Evolutionary conservation across 2,113 vertebrate species (phyloP).

Genomic region (Spheniscus mendiculus): DNA sequence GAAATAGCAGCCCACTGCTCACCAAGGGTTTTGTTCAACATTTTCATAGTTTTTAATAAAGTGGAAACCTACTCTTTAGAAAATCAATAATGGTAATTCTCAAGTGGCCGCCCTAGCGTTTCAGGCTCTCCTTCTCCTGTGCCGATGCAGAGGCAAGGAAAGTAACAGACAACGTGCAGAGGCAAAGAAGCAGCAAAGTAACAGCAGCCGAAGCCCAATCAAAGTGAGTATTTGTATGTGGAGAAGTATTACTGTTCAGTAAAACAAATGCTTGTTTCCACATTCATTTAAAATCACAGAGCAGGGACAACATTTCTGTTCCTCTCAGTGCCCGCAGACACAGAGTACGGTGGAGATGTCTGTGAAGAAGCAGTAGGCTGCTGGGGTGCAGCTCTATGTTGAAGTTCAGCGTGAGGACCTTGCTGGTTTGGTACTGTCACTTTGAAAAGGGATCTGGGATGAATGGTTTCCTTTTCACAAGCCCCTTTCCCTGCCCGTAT

Average conservation of each 20-base stretch:
- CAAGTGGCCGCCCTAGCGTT: neutral
- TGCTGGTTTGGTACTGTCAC: neutral
- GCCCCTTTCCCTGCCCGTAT: neutral
- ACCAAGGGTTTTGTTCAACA: neutral
- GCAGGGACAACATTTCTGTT: neutral
- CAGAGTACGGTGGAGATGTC: accelerated
- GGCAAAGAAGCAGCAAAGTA: neutral
- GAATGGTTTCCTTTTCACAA: neutral
- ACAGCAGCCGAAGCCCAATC: neutral
- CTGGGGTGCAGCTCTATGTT: neutral
- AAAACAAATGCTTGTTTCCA: neutral
- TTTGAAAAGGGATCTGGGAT: neutral
- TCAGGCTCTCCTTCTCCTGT: neutral
- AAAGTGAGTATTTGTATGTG: neutral
- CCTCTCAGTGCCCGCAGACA: neutral
- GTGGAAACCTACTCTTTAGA: neutral
- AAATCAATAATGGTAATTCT: neutral
- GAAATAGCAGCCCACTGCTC: neutral
- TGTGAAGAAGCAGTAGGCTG: neutral
- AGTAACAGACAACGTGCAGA: neutral
- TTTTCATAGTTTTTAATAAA: neutral
- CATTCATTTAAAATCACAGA: neutral
- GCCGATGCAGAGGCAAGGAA: neutral
- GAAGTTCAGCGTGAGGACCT: accelerated
- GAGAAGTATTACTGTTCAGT: neutral